phyloP scores from a whole-genome alignment of 2,797 vertebrate species.

The Danio aesculapii region DNA sequence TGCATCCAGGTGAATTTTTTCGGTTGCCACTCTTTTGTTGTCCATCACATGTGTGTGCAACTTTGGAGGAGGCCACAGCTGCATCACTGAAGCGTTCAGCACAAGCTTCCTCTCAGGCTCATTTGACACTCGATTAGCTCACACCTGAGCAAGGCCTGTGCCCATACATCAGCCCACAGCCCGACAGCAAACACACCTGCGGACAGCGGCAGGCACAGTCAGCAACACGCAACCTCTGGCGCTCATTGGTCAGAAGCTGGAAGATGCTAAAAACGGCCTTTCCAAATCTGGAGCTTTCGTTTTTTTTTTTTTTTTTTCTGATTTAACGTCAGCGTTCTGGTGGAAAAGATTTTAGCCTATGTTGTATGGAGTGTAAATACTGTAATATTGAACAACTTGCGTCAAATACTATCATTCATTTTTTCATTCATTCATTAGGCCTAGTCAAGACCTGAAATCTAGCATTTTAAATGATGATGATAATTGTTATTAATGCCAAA shows the following conservation, averaged over 20 bases:
- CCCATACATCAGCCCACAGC: constrained; percentile 70
- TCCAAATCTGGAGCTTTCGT: constrained; percentile 9
- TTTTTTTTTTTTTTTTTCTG: neutral
- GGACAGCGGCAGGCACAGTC: constrained; percentile 38
- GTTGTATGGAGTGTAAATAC: too few relatives aligned
- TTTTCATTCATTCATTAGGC: too few relatives aligned
- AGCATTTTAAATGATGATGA: too few relatives aligned
- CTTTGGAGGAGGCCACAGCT: constrained; percentile 70
- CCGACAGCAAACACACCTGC: constrained; percentile 55
- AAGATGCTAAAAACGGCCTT: constrained; percentile 34
- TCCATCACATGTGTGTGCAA: constrained; percentile 17
- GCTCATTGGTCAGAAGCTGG: constrained; percentile 50
- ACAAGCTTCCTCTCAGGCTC: constrained; percentile 66
- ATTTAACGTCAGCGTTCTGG: too few relatives aligned
- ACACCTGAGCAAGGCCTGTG: constrained; percentile 74
- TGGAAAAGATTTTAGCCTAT: too few relatives aligned
- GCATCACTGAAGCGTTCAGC: constrained; percentile 50
- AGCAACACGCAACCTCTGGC: constrained; percentile 63
- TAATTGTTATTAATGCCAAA: too few relatives aligned
- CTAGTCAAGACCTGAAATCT: too few relatives aligned
- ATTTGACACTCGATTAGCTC: constrained; percentile 80
- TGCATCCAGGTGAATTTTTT: constrained; percentile 25
- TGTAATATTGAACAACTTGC: too few relatives aligned
- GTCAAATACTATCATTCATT: too few relatives aligned
- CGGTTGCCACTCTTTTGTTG: constrained; percentile 14